Conservation (phyloP, 2,888 invertebrate species). For the Tenthredo mesomela region DNA sequence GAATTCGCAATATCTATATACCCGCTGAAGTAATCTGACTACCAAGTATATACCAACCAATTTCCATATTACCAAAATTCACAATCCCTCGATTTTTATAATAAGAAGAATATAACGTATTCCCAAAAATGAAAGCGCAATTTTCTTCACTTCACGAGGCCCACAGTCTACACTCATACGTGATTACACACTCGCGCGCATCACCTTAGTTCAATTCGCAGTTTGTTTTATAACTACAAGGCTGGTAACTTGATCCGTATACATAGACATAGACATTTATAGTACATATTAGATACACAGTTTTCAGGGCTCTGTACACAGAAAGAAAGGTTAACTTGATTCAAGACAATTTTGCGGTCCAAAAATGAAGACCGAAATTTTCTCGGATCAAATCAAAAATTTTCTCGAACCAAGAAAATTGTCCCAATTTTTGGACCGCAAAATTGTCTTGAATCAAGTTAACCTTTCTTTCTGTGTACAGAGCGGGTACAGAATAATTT, state of each 20-base stretch:
- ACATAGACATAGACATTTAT: background rate
- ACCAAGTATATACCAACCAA: background rate
- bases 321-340: too few species aligned
- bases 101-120: background rate
- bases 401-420: too few species aligned
- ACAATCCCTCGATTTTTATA: too few species aligned
- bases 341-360: too few species aligned
- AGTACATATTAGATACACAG: background rate
- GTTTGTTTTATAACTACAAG: constrained; percentile 27
- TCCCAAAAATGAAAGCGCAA: background rate
- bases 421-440: too few species aligned
- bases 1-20: background rate
- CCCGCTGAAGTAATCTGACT: background rate
- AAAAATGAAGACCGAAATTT: too few species aligned
- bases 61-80: background rate
- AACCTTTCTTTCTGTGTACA: too few species aligned
- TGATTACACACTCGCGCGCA: background rate
- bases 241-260: constrained; percentile 14
- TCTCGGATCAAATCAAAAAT: too few species aligned
- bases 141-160: background rate
- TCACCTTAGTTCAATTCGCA: background rate
- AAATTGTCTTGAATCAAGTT: too few species aligned
- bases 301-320: background rate
- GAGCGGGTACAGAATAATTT: background rate
- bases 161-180: background rate